These are phyloP conservation scores for Drosophila antonietae DNA, from an alignment of 2,888 invertebrate genomes.

Conservation along the genomic window DNA sequence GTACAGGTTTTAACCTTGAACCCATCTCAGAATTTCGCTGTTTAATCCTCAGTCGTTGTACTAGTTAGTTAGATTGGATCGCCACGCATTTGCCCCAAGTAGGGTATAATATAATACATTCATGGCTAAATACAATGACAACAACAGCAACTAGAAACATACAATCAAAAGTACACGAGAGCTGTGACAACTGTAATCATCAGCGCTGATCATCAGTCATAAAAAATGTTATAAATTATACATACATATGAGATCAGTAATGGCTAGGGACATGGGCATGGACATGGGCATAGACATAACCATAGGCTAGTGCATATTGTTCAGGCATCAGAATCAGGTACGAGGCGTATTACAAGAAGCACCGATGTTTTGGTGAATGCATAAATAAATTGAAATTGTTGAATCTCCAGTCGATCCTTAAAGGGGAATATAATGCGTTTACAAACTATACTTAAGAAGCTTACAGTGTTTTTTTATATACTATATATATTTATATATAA, in stretches of 20 bases:
- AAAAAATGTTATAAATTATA: slow-evolving; percentile 84
- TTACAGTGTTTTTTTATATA: too few relatives aligned
- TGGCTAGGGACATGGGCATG: not conserved
- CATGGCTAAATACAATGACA: slow-evolving; percentile 55
- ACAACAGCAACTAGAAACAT: slow-evolving; percentile 41
- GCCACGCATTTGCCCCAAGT: slow-evolving; percentile 59
- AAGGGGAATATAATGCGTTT: too few relatives aligned
- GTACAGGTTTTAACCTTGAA: slow-evolving; percentile 81
- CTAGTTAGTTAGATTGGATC: slow-evolving; percentile 34
- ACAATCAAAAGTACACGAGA: slow-evolving; percentile 47
- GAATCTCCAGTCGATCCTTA: too few relatives aligned
- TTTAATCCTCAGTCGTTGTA: slow-evolving; percentile 30
- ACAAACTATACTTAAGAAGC: too few relatives aligned
- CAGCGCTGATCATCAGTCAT: slow-evolving; percentile 68
- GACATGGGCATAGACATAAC: not conserved
- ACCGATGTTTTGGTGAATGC: too few relatives aligned
- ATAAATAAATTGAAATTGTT: too few relatives aligned
- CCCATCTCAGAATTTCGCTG: slow-evolving; percentile 50
- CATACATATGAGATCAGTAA: slow-evolving; percentile 66
- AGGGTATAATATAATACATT: slow-evolving; percentile 82
- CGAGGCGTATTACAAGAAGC: too few relatives aligned
- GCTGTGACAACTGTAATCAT: slow-evolving; percentile 55
- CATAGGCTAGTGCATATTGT: not conserved
- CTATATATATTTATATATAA: too few relatives aligned
- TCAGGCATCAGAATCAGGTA: too few relatives aligned